Conservation (phyloP, 2,797 vertebrate genomes). For the Hephaestus fuliginosus region DNA sequence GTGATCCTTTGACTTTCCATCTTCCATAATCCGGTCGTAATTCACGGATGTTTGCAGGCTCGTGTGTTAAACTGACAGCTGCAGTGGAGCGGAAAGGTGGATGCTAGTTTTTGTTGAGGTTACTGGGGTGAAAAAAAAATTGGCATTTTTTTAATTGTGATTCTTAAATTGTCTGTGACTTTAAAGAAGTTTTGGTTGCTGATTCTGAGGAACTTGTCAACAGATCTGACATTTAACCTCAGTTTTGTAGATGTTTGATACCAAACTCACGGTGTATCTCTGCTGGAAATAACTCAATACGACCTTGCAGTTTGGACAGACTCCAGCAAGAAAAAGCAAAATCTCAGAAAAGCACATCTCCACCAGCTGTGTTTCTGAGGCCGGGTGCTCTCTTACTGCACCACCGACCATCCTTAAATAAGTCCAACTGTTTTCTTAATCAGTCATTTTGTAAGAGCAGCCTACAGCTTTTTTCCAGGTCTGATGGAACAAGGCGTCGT, state of each 20-base stretch:
- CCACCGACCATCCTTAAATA: conserved; percentile 5
- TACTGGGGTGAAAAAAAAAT: too few species aligned
- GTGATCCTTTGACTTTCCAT: background rate
- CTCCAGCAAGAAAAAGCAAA: conserved; percentile 2
- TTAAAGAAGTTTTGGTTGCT: too few species aligned
- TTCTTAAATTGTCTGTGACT: too few species aligned
- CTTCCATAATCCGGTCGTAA: background rate
- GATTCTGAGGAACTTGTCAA: too few species aligned
- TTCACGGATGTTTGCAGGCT: too few species aligned
- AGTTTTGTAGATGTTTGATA: background rate
- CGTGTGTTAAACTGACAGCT: too few species aligned
- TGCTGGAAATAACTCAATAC: background rate
- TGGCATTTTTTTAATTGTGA: too few species aligned
- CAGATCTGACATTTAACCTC: too few species aligned
- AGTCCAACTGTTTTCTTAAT: conserved; percentile 37
- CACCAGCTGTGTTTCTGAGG: background rate
- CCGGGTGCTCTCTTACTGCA: background rate
- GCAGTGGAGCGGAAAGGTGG: too few species aligned
- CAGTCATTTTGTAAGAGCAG: conserved; percentile 16
- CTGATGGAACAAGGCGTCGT: conserved; percentile 53
- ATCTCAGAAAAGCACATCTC: background rate
- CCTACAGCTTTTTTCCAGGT: conserved; percentile 31
- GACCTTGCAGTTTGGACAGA: background rate
- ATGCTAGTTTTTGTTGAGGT: too few species aligned
- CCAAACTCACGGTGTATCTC: background rate